Evolutionary conservation across 2,113 vertebrate species (phyloP).

Genomic region (Oryzias melastigma): DNA sequence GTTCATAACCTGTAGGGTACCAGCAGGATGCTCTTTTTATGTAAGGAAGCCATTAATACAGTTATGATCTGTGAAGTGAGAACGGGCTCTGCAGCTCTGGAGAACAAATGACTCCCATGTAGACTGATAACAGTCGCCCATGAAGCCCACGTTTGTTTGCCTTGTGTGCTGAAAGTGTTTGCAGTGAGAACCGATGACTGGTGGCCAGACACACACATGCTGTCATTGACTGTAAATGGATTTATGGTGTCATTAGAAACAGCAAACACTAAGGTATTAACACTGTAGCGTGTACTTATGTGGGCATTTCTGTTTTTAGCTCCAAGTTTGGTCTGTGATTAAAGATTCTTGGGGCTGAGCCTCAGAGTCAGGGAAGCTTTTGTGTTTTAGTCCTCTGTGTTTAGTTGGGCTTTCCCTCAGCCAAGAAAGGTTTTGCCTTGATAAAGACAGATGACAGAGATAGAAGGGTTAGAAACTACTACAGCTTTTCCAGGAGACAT

Average conservation of each 20-base stretch:
- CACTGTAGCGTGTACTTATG: conserved; percentile 24
- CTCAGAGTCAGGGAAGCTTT: too few relatives aligned
- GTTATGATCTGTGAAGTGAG: conserved; percentile 24
- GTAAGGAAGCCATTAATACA: conserved; percentile 8
- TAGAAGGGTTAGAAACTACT: too few relatives aligned
- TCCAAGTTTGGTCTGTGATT: neutral
- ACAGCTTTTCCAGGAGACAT: too few relatives aligned
- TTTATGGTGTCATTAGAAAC: conserved; percentile 9
- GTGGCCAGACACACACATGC: too few relatives aligned
- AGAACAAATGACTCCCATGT: conserved; percentile 45
- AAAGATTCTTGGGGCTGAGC: too few relatives aligned
- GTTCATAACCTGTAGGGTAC: neutral
- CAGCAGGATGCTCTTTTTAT: neutral
- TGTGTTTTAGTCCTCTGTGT: too few relatives aligned
- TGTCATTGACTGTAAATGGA: conserved; percentile 6
- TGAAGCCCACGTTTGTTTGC: conserved; percentile 26
- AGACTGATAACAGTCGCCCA: conserved; percentile 23
- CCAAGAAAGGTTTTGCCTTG: too few relatives aligned
- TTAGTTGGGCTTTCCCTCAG: too few relatives aligned
- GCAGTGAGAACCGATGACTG: too few relatives aligned
- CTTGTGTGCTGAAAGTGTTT: too few relatives aligned
- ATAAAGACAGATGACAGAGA: too few relatives aligned
- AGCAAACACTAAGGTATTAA: neutral
- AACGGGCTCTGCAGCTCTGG: conserved; percentile 6
- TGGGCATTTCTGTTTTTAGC: conserved; percentile 36